Evolutionary conservation across 2,888 invertebrate species (phyloP).

Genomic region (Crocallis elinguaria): DNA sequence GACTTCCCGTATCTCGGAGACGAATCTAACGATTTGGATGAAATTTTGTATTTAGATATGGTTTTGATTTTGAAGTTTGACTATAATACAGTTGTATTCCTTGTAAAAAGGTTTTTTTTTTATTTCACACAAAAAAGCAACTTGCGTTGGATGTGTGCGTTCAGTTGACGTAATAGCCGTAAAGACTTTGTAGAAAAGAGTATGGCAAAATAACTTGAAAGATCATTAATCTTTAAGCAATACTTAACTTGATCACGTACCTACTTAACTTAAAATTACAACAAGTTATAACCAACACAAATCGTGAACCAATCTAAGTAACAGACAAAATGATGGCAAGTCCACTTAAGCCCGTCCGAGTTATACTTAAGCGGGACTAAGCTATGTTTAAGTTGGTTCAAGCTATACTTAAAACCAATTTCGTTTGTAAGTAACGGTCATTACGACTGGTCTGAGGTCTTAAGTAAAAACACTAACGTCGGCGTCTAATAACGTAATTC

Average conservation of each 20-base stretch:
- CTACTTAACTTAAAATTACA: conserved; percentile 21
- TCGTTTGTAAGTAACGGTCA: conserved; percentile 57
- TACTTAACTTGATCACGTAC: conserved; percentile 18
- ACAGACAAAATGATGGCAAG: conserved; percentile 35
- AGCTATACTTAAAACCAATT: conserved; percentile 65
- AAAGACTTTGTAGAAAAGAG: too few relatives aligned
- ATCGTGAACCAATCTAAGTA: conserved; percentile 40
- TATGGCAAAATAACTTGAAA: too few relatives aligned
- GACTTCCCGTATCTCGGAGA: too few relatives aligned
- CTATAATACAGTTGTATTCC: too few relatives aligned
- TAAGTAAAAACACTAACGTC: conserved; percentile 67
- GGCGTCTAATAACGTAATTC: conserved; percentile 69
- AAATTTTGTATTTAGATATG: too few relatives aligned
- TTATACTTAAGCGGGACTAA: conserved; percentile 56
- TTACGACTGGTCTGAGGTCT: conserved; percentile 53
- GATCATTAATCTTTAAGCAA: neutral
- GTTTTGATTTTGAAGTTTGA: too few relatives aligned
- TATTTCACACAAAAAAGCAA: too few relatives aligned
- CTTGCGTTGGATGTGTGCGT: too few relatives aligned
- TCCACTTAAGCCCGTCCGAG: conserved; percentile 55
- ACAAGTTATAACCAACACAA: conserved; percentile 27
- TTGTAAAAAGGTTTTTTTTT: too few relatives aligned
- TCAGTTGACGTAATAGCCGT: too few relatives aligned
- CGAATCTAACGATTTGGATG: too few relatives aligned
- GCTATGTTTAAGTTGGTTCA: conserved; percentile 29